Evolutionary conservation across 2,888 invertebrate species (phyloP).

Genomic region (Drosophila suboccidentalis): DNA sequence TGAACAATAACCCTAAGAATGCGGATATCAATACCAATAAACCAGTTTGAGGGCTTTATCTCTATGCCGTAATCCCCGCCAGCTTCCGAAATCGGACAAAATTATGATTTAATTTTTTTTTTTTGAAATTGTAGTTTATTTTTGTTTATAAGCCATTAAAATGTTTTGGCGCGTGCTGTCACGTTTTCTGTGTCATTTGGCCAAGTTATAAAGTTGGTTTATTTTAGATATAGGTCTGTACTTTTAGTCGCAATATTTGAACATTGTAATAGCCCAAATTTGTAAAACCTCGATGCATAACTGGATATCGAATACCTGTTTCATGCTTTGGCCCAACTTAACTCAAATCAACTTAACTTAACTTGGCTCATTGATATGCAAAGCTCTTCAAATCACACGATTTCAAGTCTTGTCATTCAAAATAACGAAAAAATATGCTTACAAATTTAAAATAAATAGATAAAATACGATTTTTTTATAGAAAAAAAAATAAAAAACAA

Average conservation of each 20-base stretch:
- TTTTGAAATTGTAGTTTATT: not conserved
- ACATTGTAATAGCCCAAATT: not conserved
- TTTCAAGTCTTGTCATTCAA: not conserved
- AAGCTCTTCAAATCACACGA: constrained; percentile 19
- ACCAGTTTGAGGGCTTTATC: not conserved
- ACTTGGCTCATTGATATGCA: constrained; percentile 12
- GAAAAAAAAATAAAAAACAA: too few species aligned
- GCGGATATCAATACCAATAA: constrained; percentile 20
- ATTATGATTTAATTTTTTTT: not conserved
- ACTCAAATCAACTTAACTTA: not conserved
- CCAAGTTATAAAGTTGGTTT: constrained; percentile 8
- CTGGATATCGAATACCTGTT: constrained; percentile 19
- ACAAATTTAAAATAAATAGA: not conserved
- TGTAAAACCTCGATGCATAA: constrained; percentile 8
- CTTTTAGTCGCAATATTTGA: not conserved
- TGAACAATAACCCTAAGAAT: constrained; percentile 26
- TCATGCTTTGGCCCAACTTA: not conserved
- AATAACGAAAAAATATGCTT: not conserved
- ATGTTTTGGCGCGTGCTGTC: not conserved
- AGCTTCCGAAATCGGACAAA: constrained; percentile 19
- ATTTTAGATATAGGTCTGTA: not conserved
- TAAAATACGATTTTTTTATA: too few species aligned
- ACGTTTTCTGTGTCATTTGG: constrained; percentile 12
- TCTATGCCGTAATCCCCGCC: constrained; percentile 5
- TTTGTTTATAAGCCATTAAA: not conserved